A percentile compares a stretch with the other conserved stretches of the same genome.
These are phyloP conservation scores for Diacarnus erythraeanus DNA, from an alignment of 37 sponge, comb jelly and placozoan species.

Conservation along the genomic window DNA sequence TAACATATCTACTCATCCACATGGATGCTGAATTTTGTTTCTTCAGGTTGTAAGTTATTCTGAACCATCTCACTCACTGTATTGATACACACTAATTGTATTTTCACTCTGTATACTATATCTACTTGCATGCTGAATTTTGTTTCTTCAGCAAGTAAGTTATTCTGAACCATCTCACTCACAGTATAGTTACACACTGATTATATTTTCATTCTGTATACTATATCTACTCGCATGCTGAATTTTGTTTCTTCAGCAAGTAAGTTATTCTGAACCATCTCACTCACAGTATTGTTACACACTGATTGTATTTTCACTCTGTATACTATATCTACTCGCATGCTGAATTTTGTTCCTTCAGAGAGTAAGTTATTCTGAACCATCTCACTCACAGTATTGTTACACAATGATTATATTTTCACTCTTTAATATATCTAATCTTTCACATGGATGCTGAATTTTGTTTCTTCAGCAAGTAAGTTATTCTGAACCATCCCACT, in stretches of 20 bases:
- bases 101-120: not conserved
- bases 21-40: not conserved
- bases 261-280: not conserved
- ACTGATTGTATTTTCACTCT: not conserved
- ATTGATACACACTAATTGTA: not conserved
- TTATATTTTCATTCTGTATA: too few relatives aligned
- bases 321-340: not conserved
- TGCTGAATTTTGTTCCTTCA: not conserved
- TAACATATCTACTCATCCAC: not conserved
- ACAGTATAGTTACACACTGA: not conserved
- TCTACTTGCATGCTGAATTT: too few relatives aligned
- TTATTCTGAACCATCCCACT: not conserved
- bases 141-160: not conserved
- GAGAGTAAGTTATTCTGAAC: not conserved
- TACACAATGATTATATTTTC: not conserved
- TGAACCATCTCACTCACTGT: not conserved
- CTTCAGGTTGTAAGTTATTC: not conserved
- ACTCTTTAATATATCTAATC: too few relatives aligned
- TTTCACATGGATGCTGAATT: not conserved
- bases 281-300: not conserved
- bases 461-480: not conserved
- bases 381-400: not conserved
- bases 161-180: not conserved
- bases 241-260: not conserved
- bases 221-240: not conserved